Evolutionary conservation across 2,888 invertebrate genomes (phyloP), one percentile per base, ranked within the genome.

Genomic region (Hyposoter dolosus): DNA sequence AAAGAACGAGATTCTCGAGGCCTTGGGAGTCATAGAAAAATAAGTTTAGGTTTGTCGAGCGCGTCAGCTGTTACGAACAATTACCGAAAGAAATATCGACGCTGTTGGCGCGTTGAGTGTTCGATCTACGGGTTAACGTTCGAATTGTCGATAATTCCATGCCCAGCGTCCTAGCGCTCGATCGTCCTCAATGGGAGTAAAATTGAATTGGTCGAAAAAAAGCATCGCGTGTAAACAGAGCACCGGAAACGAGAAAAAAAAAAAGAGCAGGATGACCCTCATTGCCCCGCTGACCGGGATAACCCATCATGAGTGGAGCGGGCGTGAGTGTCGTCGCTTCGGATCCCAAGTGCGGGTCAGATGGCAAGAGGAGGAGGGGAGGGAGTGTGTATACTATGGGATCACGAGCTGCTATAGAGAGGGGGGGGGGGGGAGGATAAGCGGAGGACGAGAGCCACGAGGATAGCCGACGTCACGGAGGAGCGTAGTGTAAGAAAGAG

Each of bases 291-390:
- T 19, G 72, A 56, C 56, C 23, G 15, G 12, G 6, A 53, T 35
- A 50, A 32, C 71, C 50, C 71, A 19, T 53, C n/a, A 50, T 35
- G 32, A 35, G 32, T 19, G 50, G n/a, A n/a, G 35, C 72, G 78
- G 65, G 78, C 60, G 68, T 40, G 60, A 45, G 74, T 82, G 82
- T 87, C 66, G 87, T 83, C 87, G 82, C 85, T 72, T 82, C 84
- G 88, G 84, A 80, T 85, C 84, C 60, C 65, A 65, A 82, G 82
- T 53, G 53, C 82, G 83, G 84, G 78, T 83, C 84, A 74, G 82
- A 71, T 72, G 66, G 68, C 50, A 23, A 71, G 79, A 35, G 66
- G 50, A 66, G 32, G 50, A 72, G 53, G n/a, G 23, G 7, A 17
- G 43, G 9, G 60, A 32, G 79, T 43, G 85, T 28, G 23, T 15